phyloP scores from a whole-genome alignment of 2,888 invertebrate genomes.

The Cephus runcator region DNA sequence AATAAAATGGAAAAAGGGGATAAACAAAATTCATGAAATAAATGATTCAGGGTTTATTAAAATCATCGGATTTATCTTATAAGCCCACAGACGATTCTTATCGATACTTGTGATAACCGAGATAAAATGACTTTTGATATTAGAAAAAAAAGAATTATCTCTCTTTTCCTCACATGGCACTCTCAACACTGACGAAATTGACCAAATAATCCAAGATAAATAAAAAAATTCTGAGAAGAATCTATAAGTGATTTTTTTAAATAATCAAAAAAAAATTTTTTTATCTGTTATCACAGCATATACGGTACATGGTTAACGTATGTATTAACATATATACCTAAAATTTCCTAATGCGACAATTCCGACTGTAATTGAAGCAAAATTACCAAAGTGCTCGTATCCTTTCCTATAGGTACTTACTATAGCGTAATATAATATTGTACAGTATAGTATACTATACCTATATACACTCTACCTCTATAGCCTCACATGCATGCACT shows the following conservation, averaged over 20 bases:
- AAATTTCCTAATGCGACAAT: neutral
- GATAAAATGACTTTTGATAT: too few relatives aligned
- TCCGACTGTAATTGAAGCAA: neutral
- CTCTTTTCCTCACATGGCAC: too few relatives aligned
- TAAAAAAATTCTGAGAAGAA: constrained; percentile 21
- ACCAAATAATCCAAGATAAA: constrained; percentile 35
- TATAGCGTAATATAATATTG: neutral
- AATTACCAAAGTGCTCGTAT: neutral
- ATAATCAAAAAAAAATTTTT: too few relatives aligned
- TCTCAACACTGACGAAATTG: constrained; percentile 1
- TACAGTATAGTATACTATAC: neutral
- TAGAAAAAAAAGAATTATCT: too few relatives aligned
- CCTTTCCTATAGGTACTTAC: neutral
- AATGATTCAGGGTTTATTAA: too few relatives aligned
- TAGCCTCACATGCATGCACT: neutral
- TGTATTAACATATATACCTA: neutral
- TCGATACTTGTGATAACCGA: too few relatives aligned
- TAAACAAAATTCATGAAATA: too few relatives aligned
- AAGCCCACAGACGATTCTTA: too few relatives aligned
- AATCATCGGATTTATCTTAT: too few relatives aligned
- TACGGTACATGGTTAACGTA: neutral
- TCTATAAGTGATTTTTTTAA: too few relatives aligned
- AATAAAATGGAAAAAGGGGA: too few relatives aligned
- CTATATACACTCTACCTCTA: neutral
- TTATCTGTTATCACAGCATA: too few relatives aligned